Evolutionary conservation across 2,113 vertebrate genomes (phyloP).

Genomic region (Cichladusa arquata): DNA sequence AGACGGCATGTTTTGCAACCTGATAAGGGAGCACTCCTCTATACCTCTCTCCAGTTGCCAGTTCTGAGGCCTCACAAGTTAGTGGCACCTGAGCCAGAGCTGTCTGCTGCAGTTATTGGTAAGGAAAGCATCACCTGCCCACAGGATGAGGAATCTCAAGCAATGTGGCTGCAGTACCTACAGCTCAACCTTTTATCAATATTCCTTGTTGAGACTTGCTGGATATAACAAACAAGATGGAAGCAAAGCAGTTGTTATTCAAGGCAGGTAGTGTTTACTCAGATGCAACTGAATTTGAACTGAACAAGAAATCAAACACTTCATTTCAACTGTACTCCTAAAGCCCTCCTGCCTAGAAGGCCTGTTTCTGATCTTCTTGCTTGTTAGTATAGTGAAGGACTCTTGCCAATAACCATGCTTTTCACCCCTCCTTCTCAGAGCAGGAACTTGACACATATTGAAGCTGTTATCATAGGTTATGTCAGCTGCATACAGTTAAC

Average conservation of each 20-base stretch:
- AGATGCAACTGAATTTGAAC: neutral
- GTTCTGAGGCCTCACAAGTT: neutral
- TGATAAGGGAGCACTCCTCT: neutral
- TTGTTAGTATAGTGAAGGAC: neutral
- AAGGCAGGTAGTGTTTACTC: neutral
- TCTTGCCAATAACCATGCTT: neutral
- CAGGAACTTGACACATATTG: neutral
- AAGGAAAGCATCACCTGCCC: neutral
- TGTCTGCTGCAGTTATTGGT: neutral
- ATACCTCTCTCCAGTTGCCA: neutral
- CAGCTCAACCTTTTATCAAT: neutral
- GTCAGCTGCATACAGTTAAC: conserved; percentile 33
- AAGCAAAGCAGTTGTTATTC: neutral
- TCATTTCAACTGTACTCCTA: neutral
- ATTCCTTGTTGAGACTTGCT: neutral
- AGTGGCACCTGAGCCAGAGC: neutral
- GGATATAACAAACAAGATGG: neutral
- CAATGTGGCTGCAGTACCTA: neutral
- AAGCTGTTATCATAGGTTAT: conserved; percentile 30
- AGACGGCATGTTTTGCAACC: neutral
- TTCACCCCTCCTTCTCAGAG: neutral
- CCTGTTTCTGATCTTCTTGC: neutral
- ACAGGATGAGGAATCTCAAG: neutral
- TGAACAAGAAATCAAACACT: neutral
- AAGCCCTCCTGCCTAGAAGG: neutral